Conservation (phyloP, 2,113 vertebrate species). For the Cygnus atratus region DNA sequence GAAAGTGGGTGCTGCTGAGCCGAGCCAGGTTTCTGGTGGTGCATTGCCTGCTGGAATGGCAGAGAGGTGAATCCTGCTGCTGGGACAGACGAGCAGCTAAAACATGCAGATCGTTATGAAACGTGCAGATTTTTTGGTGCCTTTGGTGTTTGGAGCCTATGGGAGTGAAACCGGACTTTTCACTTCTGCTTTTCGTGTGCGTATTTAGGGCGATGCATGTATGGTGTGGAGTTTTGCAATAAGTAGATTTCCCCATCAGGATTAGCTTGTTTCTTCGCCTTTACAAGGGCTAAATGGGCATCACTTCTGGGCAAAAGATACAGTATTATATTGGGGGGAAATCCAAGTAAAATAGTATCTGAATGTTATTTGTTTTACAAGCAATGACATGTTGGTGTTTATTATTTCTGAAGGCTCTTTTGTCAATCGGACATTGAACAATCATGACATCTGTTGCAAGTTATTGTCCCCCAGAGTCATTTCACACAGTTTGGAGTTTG, state of each 20-base stretch:
- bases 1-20: not conserved
- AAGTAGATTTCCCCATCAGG: not conserved
- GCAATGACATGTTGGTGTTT: not conserved
- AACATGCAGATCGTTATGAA: not conserved
- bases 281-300: not conserved
- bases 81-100: not conserved
- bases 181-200: not conserved
- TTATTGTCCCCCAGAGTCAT: not conserved
- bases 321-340: not conserved
- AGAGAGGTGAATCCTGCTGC: not conserved
- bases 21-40: not conserved
- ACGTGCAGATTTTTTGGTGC: not conserved
- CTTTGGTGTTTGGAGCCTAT: not conserved
- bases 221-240: not conserved
- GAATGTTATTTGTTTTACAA: slow-evolving; percentile 5
- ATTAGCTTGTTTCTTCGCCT: slow-evolving; percentile 4
- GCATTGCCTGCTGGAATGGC: not conserved
- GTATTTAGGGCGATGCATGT: not conserved
- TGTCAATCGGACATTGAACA: not conserved
- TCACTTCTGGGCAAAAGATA: not conserved
- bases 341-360: slow-evolving; percentile 41
- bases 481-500: slow-evolving; percentile 24
- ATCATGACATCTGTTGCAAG: not conserved
- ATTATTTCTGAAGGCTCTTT: slow-evolving; percentile 50
- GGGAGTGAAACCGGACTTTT: not conserved